A percentile compares a stretch with the other conserved stretches of the same genome.
phyloP scores from a whole-genome alignment of 2,888 invertebrate species.

The Agonopterix subpropinquella region DNA sequence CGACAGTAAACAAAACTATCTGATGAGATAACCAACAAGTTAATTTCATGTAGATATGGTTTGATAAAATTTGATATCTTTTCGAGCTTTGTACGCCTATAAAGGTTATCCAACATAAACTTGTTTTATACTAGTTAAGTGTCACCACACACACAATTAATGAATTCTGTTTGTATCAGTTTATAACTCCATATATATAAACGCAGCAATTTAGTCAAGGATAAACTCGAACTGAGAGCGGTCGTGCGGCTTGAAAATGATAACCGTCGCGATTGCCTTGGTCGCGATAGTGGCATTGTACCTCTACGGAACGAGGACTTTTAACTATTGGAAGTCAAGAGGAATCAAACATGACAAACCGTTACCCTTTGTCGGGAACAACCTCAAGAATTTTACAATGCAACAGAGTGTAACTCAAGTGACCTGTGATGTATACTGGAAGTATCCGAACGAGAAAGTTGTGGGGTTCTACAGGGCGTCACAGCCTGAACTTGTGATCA shows the following conservation, averaged over 20 bases:
- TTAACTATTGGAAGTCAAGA: slow-evolving; percentile 14
- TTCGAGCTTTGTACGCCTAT: no score
- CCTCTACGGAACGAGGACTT: slow-evolving; percentile 11
- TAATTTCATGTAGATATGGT: no score
- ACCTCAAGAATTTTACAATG: slow-evolving; percentile 4
- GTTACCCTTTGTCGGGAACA: slow-evolving; percentile 14
- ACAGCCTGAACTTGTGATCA: slow-evolving; percentile 14
- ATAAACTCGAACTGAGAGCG: neutral
- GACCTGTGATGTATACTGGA: slow-evolving; percentile 13
- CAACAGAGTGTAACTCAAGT: slow-evolving; percentile 10
- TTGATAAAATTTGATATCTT: no score
- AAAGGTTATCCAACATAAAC: no score
- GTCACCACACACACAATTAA: no score
- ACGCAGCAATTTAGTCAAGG: no score
- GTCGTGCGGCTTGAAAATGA: slow-evolving; percentile 3
- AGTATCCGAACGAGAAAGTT: slow-evolving; percentile 15
- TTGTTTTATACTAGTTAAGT: no score
- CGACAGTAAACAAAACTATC: no score
- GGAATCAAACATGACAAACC: slow-evolving; percentile 16
- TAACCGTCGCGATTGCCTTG: slow-evolving; percentile 12
- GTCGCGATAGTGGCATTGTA: slow-evolving; percentile 15
- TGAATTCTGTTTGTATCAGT: no score
- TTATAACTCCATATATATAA: no score
- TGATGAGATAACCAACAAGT: no score
- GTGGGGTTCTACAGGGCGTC: slow-evolving; percentile 13